Evolutionary conservation across 2,888 invertebrate species (phyloP).

Genomic region (Nephrotoma flavescens): DNA sequence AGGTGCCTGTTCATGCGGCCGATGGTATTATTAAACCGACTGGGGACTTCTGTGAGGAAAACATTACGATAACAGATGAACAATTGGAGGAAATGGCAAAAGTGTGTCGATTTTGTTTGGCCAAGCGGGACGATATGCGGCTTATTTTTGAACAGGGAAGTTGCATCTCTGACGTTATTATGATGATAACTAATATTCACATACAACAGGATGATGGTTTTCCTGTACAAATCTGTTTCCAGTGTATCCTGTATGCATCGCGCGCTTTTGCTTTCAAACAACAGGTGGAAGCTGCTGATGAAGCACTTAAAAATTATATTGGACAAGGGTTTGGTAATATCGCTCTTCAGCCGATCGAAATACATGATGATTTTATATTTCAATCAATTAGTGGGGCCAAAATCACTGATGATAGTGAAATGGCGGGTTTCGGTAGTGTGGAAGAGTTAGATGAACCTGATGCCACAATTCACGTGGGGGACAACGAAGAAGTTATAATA

Average conservation of each 20-base stretch:
- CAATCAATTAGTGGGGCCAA: neutral
- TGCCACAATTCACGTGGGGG: neutral
- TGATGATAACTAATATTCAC: slow-evolving; percentile 25
- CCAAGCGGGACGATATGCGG: slow-evolving; percentile 8
- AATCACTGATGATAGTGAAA: neutral
- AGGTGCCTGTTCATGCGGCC: neutral
- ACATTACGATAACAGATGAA: neutral
- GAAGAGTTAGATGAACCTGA: neutral
- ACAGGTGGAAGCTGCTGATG: slow-evolving; percentile 32
- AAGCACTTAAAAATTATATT: slow-evolving; percentile 12
- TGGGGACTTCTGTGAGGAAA: neutral
- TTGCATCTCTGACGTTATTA: slow-evolving; percentile 26
- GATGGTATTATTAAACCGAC: neutral
- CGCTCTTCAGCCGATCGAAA: neutral
- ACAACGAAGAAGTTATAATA: neutral
- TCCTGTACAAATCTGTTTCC: slow-evolving; percentile 16
- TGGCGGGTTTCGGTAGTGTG: neutral
- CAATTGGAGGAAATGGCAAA: neutral
- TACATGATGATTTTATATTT: neutral
- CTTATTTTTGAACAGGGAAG: slow-evolving; percentile 6
- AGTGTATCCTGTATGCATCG: slow-evolving; percentile 18
- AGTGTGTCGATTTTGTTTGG: slow-evolving; percentile 11
- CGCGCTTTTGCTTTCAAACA: slow-evolving; percentile 32
- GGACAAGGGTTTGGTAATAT: slow-evolving; percentile 7
- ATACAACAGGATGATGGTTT: slow-evolving; percentile 14